Evolutionary conservation across 2,888 invertebrate species (phyloP).

Genomic region (Pyrochroa serraticornis): DNA sequence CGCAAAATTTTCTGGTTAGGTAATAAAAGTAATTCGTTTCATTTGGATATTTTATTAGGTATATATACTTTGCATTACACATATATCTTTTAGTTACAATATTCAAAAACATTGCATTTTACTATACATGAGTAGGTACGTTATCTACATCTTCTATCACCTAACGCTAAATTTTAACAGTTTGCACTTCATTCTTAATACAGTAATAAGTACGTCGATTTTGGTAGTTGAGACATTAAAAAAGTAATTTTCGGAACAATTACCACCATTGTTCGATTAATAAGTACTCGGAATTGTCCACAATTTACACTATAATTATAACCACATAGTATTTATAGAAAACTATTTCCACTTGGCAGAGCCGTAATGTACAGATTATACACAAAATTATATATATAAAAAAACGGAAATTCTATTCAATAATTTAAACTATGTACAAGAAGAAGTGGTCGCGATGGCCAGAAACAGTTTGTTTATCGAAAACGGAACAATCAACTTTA

Average conservation of each 20-base stretch:
- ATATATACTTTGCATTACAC: constrained; percentile 52
- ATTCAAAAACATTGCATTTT: constrained; percentile 52
- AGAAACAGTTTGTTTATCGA: constrained; percentile 11
- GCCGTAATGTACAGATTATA: constrained; percentile 28
- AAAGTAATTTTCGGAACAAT: constrained; percentile 20
- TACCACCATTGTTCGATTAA: constrained; percentile 12
- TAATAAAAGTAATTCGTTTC: neutral
- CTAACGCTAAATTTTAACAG: constrained; percentile 38
- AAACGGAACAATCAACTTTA: neutral
- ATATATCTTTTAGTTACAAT: constrained; percentile 50
- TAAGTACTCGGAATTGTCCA: constrained; percentile 8
- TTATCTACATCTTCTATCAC: constrained; percentile 49
- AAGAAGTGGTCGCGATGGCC: constrained; percentile 3
- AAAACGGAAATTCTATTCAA: constrained; percentile 11
- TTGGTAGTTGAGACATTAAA: constrained; percentile 19
- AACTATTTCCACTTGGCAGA: constrained; percentile 27
- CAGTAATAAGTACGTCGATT: constrained; percentile 33
- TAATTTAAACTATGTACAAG: constrained; percentile 20
- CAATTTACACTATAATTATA: constrained; percentile 11
- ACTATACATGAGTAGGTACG: constrained; percentile 48
- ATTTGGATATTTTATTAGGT: constrained; percentile 22
- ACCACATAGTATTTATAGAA: constrained; percentile 25
- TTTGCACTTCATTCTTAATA: constrained; percentile 38
- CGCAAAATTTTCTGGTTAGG: too few species aligned
- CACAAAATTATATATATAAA: constrained; percentile 20